Conservation (phyloP, 2,113 vertebrate genomes). For the Ranitomeya variabilis region DNA sequence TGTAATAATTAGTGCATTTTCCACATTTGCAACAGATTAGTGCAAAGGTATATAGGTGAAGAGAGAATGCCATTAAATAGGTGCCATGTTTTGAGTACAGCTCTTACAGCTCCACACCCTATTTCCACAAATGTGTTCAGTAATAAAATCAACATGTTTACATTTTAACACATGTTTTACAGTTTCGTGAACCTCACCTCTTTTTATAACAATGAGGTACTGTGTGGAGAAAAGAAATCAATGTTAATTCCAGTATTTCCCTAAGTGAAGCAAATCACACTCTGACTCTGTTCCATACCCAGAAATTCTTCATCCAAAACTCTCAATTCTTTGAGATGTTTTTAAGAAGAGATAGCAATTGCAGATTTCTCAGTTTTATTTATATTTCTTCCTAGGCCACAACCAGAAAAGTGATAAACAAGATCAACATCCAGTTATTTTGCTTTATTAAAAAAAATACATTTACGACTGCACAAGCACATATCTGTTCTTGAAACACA, state of each 20-base stretch:
- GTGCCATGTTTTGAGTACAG: conserved; percentile 47
- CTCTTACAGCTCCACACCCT: conserved; percentile 46
- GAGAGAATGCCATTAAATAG: conserved; percentile 51
- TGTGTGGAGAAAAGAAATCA: conserved; percentile 24
- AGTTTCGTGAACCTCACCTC: conserved; percentile 36
- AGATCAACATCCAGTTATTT: not conserved
- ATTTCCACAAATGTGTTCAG: conserved; percentile 33
- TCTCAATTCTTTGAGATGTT: not conserved
- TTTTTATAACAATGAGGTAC: conserved; percentile 41
- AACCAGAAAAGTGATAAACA: not conserved
- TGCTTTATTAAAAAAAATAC: not conserved
- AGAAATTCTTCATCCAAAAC: not conserved
- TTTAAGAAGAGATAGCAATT: not conserved
- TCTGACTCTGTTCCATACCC: not conserved
- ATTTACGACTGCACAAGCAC: not conserved
- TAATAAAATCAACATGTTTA: conserved; percentile 54
- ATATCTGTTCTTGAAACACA: not conserved
- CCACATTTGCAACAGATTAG: conserved; percentile 51
- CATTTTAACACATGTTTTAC: conserved; percentile 48
- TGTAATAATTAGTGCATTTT: conserved; percentile 20
- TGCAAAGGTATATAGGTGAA: conserved; percentile 40
- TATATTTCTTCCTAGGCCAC: not conserved
- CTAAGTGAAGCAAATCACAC: conserved; percentile 27
- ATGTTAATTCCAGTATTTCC: conserved; percentile 40
- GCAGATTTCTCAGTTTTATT: not conserved